Percentiles rank a stretch among this genome's conserved stretches.
Evolutionary conservation across 2,797 vertebrate species (phyloP).

Genomic region (Oreochromis mossambicus): DNA sequence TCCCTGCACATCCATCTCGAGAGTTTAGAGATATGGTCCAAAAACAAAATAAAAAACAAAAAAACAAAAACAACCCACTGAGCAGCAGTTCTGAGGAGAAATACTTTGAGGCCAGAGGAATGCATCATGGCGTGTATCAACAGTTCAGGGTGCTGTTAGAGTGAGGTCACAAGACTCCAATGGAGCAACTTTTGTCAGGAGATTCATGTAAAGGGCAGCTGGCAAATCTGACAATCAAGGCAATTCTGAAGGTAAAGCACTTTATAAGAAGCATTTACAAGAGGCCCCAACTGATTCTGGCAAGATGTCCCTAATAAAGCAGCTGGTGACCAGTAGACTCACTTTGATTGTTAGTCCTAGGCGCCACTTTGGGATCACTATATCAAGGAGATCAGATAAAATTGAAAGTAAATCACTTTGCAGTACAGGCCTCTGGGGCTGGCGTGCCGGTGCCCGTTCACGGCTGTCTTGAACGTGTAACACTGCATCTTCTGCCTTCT

Average conservation of each 20-base stretch:
- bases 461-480: background rate
- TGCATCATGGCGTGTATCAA: background rate
- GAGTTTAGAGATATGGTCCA: background rate
- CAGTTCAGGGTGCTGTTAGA: background rate
- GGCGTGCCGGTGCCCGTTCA: background rate
- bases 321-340: background rate
- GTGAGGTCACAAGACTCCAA: background rate
- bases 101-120: background rate
- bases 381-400: background rate
- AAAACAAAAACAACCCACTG: background rate
- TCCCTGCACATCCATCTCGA: background rate
- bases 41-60: background rate
- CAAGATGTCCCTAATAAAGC: background rate
- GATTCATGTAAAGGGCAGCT: accelerated
- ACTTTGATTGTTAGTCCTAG: background rate
- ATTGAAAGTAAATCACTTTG: background rate
- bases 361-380: background rate
- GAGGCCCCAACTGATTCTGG: background rate
- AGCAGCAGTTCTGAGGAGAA: background rate
- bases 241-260: background rate
- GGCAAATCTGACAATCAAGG: background rate
- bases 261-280: background rate
- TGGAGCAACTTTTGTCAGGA: background rate
- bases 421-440: background rate
- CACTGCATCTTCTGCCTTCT: background rate